Percentiles rank a stretch among this genome's conserved stretches.
Evolutionary conservation across 2,113 vertebrate genomes (phyloP).

Genomic region (Oreotrochilus melanogaster): DNA sequence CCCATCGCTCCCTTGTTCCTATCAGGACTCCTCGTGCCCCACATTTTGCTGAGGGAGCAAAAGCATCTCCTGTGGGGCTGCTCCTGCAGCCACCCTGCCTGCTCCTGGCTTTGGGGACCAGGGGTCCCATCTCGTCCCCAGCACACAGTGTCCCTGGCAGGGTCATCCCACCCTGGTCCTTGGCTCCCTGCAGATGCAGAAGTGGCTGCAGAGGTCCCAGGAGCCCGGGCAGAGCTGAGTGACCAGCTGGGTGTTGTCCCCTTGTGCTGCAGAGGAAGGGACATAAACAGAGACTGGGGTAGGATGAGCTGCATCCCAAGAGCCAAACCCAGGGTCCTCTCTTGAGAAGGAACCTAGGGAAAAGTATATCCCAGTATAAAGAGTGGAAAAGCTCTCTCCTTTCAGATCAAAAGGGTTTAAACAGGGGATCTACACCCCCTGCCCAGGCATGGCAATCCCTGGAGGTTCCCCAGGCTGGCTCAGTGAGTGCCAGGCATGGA

Average conservation of each 20-base stretch:
- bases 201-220: rapidly evolving
- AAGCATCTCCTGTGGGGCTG: background rate
- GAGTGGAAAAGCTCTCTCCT: background rate
- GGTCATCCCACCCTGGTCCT: background rate
- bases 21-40: rapidly evolving
- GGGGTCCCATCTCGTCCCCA: rapidly evolving
- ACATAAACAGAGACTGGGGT: background rate
- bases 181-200: background rate
- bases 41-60: background rate
- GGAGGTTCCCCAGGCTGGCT: background rate
- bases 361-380: background rate
- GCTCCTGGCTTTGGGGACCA: background rate
- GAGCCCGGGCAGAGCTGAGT: background rate
- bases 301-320: rapidly evolving
- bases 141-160: background rate
- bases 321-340: background rate
- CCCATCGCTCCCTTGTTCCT: background rate
- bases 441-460: background rate
- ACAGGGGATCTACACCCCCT: background rate
- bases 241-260: background rate
- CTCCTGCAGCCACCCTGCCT: background rate
- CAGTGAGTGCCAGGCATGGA: background rate
- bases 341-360: background rate
- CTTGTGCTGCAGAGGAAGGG: background rate
- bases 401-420: no score